phyloP scores from a whole-genome alignment of 2,113 vertebrate genomes.

The Diadophis punctatus region DNA sequence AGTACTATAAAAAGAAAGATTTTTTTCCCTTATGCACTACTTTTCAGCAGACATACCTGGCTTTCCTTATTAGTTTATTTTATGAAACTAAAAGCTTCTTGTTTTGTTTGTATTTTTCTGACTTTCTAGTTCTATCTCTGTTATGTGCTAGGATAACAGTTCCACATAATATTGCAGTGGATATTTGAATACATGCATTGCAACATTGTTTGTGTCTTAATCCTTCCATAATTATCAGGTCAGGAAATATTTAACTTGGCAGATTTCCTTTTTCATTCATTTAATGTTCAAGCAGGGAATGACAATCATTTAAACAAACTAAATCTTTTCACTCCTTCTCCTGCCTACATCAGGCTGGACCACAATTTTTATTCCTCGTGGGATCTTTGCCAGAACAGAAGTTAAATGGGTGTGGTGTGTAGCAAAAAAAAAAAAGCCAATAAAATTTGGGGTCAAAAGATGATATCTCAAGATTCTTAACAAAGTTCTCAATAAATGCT shows the following conservation, averaged over 20 bases:
- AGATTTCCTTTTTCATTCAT: not conserved
- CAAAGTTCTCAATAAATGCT: not conserved
- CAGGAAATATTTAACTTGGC: not conserved
- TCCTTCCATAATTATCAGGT: not conserved
- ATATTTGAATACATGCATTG: not conserved
- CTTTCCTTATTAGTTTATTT: not conserved
- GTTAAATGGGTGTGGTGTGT: not conserved
- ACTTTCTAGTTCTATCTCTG: not conserved
- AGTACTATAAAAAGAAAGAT: not conserved
- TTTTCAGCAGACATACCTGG: not conserved
- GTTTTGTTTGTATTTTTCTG: not conserved
- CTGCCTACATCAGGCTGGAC: not conserved
- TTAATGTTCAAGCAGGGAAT: not conserved
- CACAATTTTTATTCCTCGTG: not conserved
- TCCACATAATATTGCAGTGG: not conserved
- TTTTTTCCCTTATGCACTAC: not conserved
- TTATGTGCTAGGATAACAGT: not conserved
- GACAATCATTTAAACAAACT: not conserved
- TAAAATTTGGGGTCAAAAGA: not conserved
- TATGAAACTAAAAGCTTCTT: not conserved
- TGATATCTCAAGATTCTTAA: not conserved
- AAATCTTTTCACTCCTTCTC: not conserved
- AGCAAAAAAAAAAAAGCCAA: not conserved
- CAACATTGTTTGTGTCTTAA: not conserved
- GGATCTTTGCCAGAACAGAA: not conserved